Percentiles rank a stretch among this genome's conserved stretches.
phyloP scores from a whole-genome alignment of 2,888 invertebrate genomes.

The Platypus cylindrus region DNA sequence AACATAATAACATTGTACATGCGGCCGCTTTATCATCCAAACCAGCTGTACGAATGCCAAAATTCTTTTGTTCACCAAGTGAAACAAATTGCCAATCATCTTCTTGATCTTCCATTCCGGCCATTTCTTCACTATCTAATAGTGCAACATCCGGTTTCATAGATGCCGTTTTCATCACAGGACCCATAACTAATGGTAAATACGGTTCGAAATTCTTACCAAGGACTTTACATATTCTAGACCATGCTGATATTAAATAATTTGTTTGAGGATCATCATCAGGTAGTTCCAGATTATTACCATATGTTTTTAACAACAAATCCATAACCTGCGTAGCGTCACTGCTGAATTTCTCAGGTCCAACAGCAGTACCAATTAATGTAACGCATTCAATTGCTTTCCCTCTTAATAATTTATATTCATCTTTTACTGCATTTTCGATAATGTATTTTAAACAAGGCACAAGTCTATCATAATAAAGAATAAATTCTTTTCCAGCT shows the following conservation, averaged over 20 bases:
- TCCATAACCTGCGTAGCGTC: slow-evolving; percentile 97
- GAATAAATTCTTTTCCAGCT: slow-evolving; percentile 88
- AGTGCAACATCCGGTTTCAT: slow-evolving; percentile 89
- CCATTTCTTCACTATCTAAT: slow-evolving; percentile 73
- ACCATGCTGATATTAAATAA: slow-evolving; percentile 98
- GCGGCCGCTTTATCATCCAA: slow-evolving; percentile 94
- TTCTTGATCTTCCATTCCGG: slow-evolving; percentile 70
- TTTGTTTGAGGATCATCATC: slow-evolving; percentile 96
- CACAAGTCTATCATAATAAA: slow-evolving; percentile 87
- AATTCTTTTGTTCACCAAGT: slow-evolving; percentile 87
- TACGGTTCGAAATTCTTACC: slow-evolving; percentile 82
- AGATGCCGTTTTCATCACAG: slow-evolving; percentile 81
- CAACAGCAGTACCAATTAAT: slow-evolving; percentile 83
- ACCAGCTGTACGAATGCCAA: slow-evolving; percentile 86
- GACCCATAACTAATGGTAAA: slow-evolving; percentile 89
- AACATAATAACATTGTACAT: slow-evolving; percentile 93
- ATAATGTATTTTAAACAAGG: slow-evolving; percentile 96
- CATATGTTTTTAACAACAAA: slow-evolving; percentile 81
- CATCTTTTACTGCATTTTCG: slow-evolving; percentile 78
- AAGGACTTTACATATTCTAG: slow-evolving; percentile 81
- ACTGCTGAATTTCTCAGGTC: slow-evolving; percentile 69
- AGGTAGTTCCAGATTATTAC: slow-evolving; percentile 61
- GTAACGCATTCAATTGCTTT: slow-evolving; percentile 99
- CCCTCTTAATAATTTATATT: slow-evolving; percentile 77
- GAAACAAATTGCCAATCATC: slow-evolving; percentile 95